Evolutionary conservation across 2,113 vertebrate species (phyloP).

Genomic region (Apus apus): DNA sequence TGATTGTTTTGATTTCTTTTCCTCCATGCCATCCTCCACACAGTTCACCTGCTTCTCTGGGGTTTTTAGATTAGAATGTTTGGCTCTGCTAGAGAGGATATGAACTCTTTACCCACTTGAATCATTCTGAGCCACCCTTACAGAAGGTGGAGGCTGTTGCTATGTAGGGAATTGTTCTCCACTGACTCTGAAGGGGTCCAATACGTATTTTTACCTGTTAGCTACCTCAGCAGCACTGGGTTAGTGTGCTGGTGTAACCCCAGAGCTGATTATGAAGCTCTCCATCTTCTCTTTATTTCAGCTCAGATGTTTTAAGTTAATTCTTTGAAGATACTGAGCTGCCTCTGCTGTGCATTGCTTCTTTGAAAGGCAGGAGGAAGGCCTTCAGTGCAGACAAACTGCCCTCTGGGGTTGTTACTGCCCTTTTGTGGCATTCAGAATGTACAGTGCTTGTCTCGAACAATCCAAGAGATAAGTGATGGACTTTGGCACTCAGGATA

Average conservation of each 20-base stretch:
- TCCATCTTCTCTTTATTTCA: not conserved
- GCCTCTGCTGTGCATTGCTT: not conserved
- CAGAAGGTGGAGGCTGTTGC: not conserved
- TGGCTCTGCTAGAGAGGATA: not conserved
- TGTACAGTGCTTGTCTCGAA: no score
- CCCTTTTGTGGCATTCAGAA: no score
- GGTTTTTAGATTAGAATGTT: not conserved
- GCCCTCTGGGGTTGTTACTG: not conserved
- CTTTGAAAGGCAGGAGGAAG: not conserved
- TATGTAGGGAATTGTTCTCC: not conserved
- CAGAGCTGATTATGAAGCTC: not conserved
- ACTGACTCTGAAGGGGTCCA: not conserved
- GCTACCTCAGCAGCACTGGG: not conserved
- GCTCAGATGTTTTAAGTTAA: not conserved
- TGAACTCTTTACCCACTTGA: not conserved
- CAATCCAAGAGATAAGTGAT: no score
- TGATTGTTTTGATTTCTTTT: not conserved
- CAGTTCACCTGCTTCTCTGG: not conserved
- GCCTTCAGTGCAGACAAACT: not conserved
- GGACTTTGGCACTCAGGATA: no score
- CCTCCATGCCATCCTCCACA: no score
- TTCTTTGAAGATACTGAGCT: not conserved
- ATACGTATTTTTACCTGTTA: not conserved
- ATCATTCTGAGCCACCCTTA: not conserved
- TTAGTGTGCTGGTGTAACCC: not conserved